Percentiles rank a stretch among this genome's conserved stretches.
phyloP scores from a whole-genome alignment of 2,888 invertebrate genomes.

The Helicoverpa assulta region DNA sequence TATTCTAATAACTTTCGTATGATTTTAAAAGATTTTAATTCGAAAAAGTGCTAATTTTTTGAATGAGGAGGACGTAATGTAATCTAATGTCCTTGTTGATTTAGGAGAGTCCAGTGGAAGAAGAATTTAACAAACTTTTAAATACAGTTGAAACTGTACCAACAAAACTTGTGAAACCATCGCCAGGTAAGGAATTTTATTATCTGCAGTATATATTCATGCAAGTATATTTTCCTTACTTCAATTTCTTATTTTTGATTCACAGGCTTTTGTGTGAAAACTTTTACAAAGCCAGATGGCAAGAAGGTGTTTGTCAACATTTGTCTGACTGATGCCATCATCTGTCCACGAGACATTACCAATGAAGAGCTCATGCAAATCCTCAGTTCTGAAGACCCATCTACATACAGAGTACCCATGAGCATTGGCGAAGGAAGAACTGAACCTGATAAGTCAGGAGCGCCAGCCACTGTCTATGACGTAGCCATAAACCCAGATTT shows the following conservation, averaged over 20 bases:
- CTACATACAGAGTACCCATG: slow-evolving; percentile 95
- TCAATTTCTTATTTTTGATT: slow-evolving; percentile 26
- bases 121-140: slow-evolving; percentile 91
- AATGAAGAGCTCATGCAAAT: slow-evolving; percentile 93
- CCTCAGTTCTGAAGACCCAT: slow-evolving; percentile 92
- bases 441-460: slow-evolving; percentile 94
- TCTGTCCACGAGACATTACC: slow-evolving; percentile 92
- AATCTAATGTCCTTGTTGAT: slow-evolving; percentile 42
- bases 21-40: too few species aligned
- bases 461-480: slow-evolving; percentile 94
- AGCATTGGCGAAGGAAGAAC: slow-evolving; percentile 95
- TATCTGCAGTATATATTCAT: neutral
- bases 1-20: too few species aligned
- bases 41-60: too few species aligned
- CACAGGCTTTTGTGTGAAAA: slow-evolving; percentile 95
- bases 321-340: slow-evolving; percentile 94
- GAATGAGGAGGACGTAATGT: neutral
- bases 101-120: slow-evolving; percentile 90
- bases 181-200: slow-evolving; percentile 89
- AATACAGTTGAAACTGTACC: slow-evolving; percentile 86
- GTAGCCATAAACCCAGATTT: slow-evolving; percentile 95
- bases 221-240: neutral
- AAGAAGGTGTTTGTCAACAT: slow-evolving; percentile 96
- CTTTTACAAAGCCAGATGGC: slow-evolving; percentile 91
- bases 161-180: slow-evolving; percentile 92